Base-by-base conservation (phyloP, 2,888 invertebrate species). In the Toxonevra muliebris region DNA sequence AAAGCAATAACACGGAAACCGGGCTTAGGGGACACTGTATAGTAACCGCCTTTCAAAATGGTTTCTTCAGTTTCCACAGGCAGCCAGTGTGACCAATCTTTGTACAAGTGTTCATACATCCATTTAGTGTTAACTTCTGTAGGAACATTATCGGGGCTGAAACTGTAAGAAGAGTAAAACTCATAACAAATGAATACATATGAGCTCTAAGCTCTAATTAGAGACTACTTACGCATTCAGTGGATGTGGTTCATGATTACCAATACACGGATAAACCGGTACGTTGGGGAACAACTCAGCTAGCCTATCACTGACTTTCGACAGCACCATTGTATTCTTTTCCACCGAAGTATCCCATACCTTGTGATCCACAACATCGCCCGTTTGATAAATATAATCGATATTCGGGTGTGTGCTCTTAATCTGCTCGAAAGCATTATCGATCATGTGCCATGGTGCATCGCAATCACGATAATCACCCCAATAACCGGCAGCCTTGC, bases 221-320 rank as follows among this genome's bases (percentile, higher is more conserved):
- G 10, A 17, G 17, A 43, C 9, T 55, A 85, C 90, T 89, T 86
- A 96, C 95, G 91, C 89, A 85, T 96, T 94, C 9, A 92, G 86
- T 1, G 96, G 96, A 76, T 92, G 90, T 64, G 92, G 88, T 84
- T 95, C 95, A 74, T 96, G 95, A 82, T 96, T 96, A 40, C 95
- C 95, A 68, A 94, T 84, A 12, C 90, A 87, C 19, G 93, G 90
- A 78, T 89, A 89, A 1, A 94, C 87, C 0, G 88, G 87, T n/a
- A 88, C 88, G 54, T 88, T 77, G 0, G 87, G 89, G 73, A 95
- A 93, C 2, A 82, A 84, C 19, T 83, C 78, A 52, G 86, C 84
- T 54, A 92, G 79, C 74, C 87, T 86, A 0, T 86, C 78, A 54
- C 88, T 87, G 9, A 89, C 83, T 71, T 88, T 86, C 8, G 80